A percentile compares a stretch with the other conserved stretches of the same genome.
phyloP scores from a whole-genome alignment of 2,797 vertebrate species.

The Ambastaia sidthimunki region DNA sequence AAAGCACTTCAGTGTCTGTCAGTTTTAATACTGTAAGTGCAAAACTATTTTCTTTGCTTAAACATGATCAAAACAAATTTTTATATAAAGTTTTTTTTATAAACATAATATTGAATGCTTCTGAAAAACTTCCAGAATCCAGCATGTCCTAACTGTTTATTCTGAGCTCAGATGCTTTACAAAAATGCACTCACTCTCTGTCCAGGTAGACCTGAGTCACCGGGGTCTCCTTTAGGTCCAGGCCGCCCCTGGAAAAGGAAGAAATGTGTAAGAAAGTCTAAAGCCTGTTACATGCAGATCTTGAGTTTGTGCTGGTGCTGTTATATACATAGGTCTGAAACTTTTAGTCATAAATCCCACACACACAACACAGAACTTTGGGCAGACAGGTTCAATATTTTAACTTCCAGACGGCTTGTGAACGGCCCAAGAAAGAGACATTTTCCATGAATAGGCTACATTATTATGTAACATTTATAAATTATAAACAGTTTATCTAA shows the following conservation, averaged over 20 bases:
- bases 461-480: neutral
- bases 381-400: slow-evolving; percentile 18
- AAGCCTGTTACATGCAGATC: slow-evolving; percentile 15
- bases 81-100: no score
- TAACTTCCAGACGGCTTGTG: slow-evolving; percentile 29
- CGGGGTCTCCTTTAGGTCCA: slow-evolving; percentile 94
- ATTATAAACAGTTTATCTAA: neutral
- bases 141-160: no score
- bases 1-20: neutral
- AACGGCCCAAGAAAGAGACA: slow-evolving; percentile 6
- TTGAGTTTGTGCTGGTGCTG: slow-evolving; percentile 7
- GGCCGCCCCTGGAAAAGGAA: slow-evolving; percentile 84
- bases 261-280: slow-evolving; percentile 31
- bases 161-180: neutral
- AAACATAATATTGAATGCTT: no score
- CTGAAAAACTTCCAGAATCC: no score
- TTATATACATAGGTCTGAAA: slow-evolving; percentile 34
- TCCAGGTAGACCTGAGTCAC: slow-evolving; percentile 88
- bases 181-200: slow-evolving; percentile 82
- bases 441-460: neutral
- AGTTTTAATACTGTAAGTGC: neutral
- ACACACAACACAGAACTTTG: neutral
- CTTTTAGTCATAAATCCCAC: slow-evolving; percentile 40
- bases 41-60: neutral
- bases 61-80: neutral